These are phyloP conservation scores for Alces alces DNA, from an alignment of 2,113 vertebrate genomes.

Conservation along the genomic window DNA sequence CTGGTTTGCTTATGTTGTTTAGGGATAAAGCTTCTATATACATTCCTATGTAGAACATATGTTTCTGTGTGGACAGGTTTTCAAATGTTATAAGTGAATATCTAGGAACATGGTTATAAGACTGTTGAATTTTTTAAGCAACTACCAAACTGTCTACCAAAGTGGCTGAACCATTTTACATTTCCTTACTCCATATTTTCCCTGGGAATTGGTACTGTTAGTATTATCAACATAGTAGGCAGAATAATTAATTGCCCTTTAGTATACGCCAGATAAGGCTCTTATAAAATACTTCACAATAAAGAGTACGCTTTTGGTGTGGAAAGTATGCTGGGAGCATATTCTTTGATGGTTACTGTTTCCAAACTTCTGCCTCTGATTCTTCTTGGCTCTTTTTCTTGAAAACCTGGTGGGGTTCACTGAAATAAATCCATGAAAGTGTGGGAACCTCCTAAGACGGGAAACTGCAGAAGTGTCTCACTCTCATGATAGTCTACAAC, in stretches of 20 bases:
- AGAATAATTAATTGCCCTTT: not conserved
- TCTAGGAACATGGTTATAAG: not conserved
- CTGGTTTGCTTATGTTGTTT: not conserved
- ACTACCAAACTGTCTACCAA: not conserved
- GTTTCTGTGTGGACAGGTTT: not conserved
- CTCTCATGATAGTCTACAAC: not conserved
- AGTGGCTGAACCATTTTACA: not conserved
- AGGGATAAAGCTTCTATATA: not conserved
- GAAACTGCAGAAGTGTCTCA: not conserved
- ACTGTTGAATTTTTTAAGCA: not conserved
- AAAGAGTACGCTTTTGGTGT: not conserved
- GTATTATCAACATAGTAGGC: not conserved
- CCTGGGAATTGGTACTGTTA: not conserved
- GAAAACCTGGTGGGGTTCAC: not conserved
- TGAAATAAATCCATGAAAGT: not conserved
- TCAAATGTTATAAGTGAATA: not conserved
- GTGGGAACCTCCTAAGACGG: not conserved
- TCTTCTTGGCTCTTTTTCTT: not conserved
- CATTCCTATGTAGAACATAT: not conserved
- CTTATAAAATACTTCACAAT: not conserved
- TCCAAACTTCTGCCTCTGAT: not conserved
- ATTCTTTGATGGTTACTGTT: not conserved
- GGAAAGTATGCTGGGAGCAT: not conserved
- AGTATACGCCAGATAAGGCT: not conserved
- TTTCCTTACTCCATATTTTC: not conserved